These are phyloP conservation scores for Turdus rufiventris DNA, from an alignment of 2,113 vertebrate genomes.

Conservation along the genomic window DNA sequence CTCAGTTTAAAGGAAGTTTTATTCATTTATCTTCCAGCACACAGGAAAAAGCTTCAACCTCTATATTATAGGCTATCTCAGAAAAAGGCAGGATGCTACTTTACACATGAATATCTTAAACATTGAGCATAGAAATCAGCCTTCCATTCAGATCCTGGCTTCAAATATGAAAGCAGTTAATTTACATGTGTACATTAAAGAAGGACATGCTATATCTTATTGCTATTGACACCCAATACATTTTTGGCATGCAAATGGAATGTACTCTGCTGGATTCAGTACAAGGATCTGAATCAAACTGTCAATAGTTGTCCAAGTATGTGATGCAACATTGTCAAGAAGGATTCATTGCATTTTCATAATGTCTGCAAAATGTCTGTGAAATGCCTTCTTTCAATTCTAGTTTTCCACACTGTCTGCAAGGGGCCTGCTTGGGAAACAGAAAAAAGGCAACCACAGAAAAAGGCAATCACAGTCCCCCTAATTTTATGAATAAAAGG, in stretches of 20 bases:
- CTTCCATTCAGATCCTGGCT: neutral
- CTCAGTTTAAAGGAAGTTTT: neutral
- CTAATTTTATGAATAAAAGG: neutral
- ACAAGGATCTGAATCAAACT: neutral
- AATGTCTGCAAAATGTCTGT: neutral
- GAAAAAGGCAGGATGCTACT: neutral
- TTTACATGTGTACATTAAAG: neutral
- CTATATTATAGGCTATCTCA: fast-evolving
- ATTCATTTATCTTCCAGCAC: neutral
- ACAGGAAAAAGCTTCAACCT: neutral
- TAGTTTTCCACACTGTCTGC: neutral
- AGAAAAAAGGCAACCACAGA: neutral
- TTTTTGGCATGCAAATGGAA: neutral
- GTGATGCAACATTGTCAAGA: neutral
- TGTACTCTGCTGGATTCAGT: neutral
- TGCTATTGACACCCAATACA: neutral
- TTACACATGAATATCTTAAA: neutral
- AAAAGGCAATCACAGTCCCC: neutral
- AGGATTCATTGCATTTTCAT: neutral
- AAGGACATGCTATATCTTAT: neutral
- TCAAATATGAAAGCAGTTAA: neutral
- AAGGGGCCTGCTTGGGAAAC: neutral
- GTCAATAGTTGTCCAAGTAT: neutral
- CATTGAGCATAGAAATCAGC: neutral
- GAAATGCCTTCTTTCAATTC: neutral